Evolutionary conservation across 2,797 vertebrate species (phyloP), one percentile per base, ranked within the genome.

Genomic region (Heteromormyrus szaboi): DNA sequence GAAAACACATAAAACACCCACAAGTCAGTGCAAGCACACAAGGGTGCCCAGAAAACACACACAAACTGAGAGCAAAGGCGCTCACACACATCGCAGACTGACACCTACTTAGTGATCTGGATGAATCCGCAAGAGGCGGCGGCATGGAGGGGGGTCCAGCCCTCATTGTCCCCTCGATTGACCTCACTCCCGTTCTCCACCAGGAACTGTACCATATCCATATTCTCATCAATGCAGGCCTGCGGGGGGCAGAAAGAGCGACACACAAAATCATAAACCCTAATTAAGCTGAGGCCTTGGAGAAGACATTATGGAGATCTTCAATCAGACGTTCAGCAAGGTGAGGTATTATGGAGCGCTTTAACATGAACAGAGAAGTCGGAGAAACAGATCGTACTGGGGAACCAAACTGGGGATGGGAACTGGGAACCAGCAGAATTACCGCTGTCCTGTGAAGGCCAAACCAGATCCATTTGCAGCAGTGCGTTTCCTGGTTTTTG

Each of bases 201-300:
- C 91, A 97, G 94, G 88, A 97, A 97, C 95, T 97, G 94, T 88
- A 97, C 96, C 96, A 97, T 97, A 89, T 97, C 96, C 11, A 95
- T 92, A 29, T 97, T 97, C 91, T 97, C 96, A 90, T 97, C 96
- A 17, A 97, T 97, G 91, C 96, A 97, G 90, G 96, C 96, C 96
- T 97, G 92, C 2, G 4, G 48, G 46, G 48, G 14, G 11, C 81
- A 51, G 81, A 17, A 6, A 29, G 6, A 12, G 8, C 8, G 3
- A 29, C 59, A 72, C 29, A 17, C 25, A 22, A 41, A 37, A 37
- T 83, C 81, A 84, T 46, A 46, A 29, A 84, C 19, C 48, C 44
- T 51, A 29, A 46, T n/a, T 11, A 50, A 84, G 44, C 37, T 44
- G 6, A 25, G 46, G 22, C n/a, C 22, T 48, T 11, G 8, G 81